Evolutionary conservation across 2,797 vertebrate genomes (phyloP).

Genomic region (Sebastes steindachneri): DNA sequence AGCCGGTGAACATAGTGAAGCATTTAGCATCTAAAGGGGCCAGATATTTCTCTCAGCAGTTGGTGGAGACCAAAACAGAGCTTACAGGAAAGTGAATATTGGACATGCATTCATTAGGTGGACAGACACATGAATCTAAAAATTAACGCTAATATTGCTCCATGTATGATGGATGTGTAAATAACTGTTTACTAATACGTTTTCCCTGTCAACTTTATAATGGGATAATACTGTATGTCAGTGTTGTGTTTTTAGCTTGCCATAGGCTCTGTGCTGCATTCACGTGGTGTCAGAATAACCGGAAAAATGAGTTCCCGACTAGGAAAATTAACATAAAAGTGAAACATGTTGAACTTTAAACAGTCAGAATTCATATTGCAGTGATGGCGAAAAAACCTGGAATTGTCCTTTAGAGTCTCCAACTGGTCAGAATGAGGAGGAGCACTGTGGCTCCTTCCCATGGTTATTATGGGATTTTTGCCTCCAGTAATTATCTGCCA

Average conservation of each 20-base stretch:
- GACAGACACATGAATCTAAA: too few relatives aligned
- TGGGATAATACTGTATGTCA: neutral
- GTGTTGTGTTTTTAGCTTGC: neutral
- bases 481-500: slow-evolving; percentile 72
- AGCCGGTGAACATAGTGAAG: neutral
- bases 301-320: neutral
- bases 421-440: slow-evolving; percentile 22
- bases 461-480: slow-evolving; percentile 69
- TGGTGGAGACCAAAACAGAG: neutral
- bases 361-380: neutral
- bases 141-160: too few relatives aligned
- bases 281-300: neutral
- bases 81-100: neutral
- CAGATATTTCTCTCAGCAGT: neutral
- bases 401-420: neutral
- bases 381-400: neutral
- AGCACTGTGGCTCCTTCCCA: slow-evolving; percentile 41
- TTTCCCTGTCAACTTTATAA: neutral
- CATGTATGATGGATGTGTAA: neutral
- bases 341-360: neutral
- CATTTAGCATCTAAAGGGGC: neutral
- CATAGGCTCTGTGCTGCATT: neutral
- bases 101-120: too few relatives aligned
- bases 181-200: neutral
- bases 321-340: neutral